A percentile compares a stretch with the other conserved stretches of the same genome.
phyloP scores from a whole-genome alignment of 2,888 invertebrate species.

The Sphaerophoria taeniata region DNA sequence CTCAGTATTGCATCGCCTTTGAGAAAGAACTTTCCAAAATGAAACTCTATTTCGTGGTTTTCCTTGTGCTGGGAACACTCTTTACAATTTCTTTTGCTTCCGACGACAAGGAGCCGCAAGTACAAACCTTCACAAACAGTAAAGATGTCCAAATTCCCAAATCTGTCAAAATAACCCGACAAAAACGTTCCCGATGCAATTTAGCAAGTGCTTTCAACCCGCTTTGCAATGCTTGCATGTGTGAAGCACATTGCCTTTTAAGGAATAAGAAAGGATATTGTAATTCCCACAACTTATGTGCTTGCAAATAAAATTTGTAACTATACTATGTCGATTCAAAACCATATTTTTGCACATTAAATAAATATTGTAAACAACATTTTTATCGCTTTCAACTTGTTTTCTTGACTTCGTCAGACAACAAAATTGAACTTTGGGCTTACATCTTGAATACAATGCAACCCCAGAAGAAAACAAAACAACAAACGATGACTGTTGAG shows the following conservation, averaged over 20 bases:
- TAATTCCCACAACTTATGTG: slow-evolving; percentile 9
- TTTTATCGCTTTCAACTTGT: background rate
- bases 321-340: background rate
- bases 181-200: slow-evolving; percentile 17
- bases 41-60: background rate
- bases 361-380: background rate
- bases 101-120: background rate
- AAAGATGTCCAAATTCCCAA: background rate
- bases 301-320: slow-evolving; percentile 18
- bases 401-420: slow-evolving; percentile 45
- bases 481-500: background rate
- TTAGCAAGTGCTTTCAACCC: background rate
- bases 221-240: background rate
- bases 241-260: slow-evolving; percentile 3
- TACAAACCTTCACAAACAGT: background rate
- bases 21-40: background rate
- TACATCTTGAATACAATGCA: slow-evolving; percentile 23
- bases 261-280: slow-evolving; percentile 11
- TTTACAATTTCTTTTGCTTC: background rate
- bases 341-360: slow-evolving; percentile 1
- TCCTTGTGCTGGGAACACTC: background rate
- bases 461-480: background rate
- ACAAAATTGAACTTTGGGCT: slow-evolving; percentile 43
- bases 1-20: background rate
- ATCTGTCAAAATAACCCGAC: background rate